Evolutionary conservation across 2,888 invertebrate genomes (phyloP), one percentile per base, ranked within the genome.

Genomic region (Melanchra persicariae): DNA sequence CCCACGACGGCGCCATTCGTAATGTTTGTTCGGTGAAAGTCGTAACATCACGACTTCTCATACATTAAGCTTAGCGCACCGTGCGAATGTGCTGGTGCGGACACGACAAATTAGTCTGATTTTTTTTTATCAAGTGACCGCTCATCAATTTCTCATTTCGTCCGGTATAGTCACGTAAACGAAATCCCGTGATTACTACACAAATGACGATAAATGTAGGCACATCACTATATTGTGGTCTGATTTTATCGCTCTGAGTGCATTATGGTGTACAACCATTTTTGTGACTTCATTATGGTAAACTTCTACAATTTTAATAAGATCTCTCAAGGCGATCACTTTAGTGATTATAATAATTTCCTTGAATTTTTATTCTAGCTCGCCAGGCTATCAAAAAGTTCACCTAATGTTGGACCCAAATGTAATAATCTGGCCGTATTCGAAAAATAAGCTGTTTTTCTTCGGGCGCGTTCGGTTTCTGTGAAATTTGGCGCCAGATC

Each of bases 401-500:
- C 57, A 51, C 43, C 51, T 71, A 74, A 67, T 57, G 60, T 62
- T 62, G 19, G 43, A 72, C 57, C 70, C 54, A 68, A 69, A 77
- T 40, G 55, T 70, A 58, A 70, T 81, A 81, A 73, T 70, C 64
- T 61, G 67, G 26, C 51, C 30, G 34, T 81, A 75, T 87, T 89
- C 87, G 81, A 87, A 91, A 89, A 87, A 80, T 70, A 70, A 64
- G 65, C 55, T 83, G 79, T 86, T 88, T 85, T 81, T 81, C 85
- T 78, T 79, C 81, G 68, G 78, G 74, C 77, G 87, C 85, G 85
- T 88, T 89, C 74, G 82, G 89, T 87, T 93, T 94, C 94, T 93
- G 93, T 95, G 93, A 95, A 94, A 93, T 94, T 95, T 93, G 94
- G 95, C 94, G 94, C 94, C 94, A 92, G 95, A 94, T 94, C 83